Evolutionary conservation across 2,113 vertebrate genomes (phyloP), one percentile per base, ranked within the genome.

Genomic region (Coryphaenoides rupestris): DNA sequence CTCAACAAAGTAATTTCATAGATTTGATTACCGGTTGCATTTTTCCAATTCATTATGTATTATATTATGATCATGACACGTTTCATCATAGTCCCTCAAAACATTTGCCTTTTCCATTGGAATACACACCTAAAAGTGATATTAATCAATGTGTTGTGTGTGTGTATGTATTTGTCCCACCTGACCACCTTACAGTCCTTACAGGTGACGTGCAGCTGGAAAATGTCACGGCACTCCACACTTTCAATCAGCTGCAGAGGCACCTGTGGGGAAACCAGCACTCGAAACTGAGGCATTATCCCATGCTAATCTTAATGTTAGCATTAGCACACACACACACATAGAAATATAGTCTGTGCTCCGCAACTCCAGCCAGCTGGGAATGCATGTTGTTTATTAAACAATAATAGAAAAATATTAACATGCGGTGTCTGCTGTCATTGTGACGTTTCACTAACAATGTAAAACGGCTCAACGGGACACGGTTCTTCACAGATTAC

Each of bases 141-240:
- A n/a, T n/a, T n/a, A n/a, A n/a, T n/a, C n/a, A n/a, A n/a, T n/a
- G n/a, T n/a, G n/a, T n/a, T 22, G 9, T 28, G 14, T 9, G 50
- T 58, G 40, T 40, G 6, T 40, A 12, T 40, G 33, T 10, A 12
- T 40, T 7, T 7, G 1, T 9, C 83, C 0, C 92, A 98, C 96
- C 96, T 95, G 85, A 98, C 92, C 49, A 99, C 91, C 87, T 99
- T 98, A 87, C 96, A 98, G 90, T 99, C 97, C 84, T 99, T 99
- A 85, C 97, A 99, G 69, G 95, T 98, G 86, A 99, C 89, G 58
- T 96, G 95, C 66, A 99, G 94, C 66, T 98, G 97, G 83, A 98
- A 98, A 85, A 97, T 98, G 66, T 99, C 97, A 12, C 96, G 89
- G 80, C 95, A 97, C 87, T 98, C 96, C 46, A 95, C 93, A 1